phyloP scores from a whole-genome alignment of 2,113 vertebrate genomes.

The Plecotus auritus region DNA sequence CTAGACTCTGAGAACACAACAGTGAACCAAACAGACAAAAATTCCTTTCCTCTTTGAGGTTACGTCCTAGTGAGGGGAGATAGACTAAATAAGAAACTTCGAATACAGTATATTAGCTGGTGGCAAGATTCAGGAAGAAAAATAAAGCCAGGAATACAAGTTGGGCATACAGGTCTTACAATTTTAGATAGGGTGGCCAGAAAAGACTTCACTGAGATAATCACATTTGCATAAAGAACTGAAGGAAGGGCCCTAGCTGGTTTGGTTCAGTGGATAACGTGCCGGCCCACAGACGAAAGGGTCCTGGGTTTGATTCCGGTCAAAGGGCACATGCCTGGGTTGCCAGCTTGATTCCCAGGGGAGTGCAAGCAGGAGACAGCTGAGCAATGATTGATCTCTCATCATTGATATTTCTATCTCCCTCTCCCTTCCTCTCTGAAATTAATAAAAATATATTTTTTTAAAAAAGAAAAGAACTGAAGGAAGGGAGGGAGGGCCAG shows the following conservation, averaged over 20 bases:
- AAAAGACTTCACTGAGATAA: not conserved
- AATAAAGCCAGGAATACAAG: not conserved
- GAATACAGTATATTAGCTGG: not conserved
- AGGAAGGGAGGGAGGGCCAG: not conserved
- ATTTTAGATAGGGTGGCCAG: not conserved
- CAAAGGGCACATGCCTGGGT: too few species aligned
- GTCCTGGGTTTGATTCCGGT: too few species aligned
- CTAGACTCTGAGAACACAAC: not conserved
- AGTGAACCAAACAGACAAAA: not conserved
- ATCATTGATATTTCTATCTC: too few species aligned
- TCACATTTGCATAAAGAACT: not conserved
- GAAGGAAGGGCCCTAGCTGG: not conserved
- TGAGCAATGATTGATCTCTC: too few species aligned
- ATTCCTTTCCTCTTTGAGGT: not conserved
- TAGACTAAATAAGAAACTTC: not conserved
- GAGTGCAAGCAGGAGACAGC: too few species aligned
- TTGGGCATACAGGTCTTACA: not conserved
- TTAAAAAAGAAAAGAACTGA: not conserved
- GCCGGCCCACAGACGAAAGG: too few species aligned
- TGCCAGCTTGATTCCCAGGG: too few species aligned
- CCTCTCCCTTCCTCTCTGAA: too few species aligned
- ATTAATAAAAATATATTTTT: too few species aligned
- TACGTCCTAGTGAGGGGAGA: not conserved
- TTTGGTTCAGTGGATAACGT: too few species aligned
- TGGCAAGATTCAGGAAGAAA: not conserved